Conservation (phyloP, 2,113 vertebrate genomes). For the Parotia lawesii region DNA sequence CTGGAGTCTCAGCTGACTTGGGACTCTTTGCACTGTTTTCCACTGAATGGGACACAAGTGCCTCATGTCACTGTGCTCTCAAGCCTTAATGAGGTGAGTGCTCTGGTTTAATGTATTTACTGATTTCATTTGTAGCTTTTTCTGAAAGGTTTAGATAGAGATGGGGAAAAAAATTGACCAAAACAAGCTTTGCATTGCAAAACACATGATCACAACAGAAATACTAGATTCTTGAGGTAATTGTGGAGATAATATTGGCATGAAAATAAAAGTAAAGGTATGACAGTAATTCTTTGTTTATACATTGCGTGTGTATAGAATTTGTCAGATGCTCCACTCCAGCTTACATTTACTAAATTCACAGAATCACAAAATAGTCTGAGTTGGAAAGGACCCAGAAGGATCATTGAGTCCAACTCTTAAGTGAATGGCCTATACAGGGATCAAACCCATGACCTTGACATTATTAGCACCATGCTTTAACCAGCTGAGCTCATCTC, state of each 20-base stretch:
- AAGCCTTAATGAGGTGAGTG: neutral
- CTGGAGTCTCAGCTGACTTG: neutral
- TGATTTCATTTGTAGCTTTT: neutral
- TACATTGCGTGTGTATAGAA: neutral
- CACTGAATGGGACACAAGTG: neutral
- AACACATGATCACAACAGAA: neutral
- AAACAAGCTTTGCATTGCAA: neutral
- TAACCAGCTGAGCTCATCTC: neutral
- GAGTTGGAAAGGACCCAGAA: neutral
- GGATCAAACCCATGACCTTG: neutral
- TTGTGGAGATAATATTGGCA: neutral
- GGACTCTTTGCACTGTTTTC: neutral
- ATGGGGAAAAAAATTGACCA: neutral
- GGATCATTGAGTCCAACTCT: neutral
- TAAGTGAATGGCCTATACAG: neutral
- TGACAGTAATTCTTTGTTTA: neutral
- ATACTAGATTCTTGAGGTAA: neutral
- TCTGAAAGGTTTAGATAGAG: conserved; percentile 8
- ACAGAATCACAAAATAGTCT: neutral
- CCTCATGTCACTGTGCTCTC: neutral
- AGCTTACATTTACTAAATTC: neutral
- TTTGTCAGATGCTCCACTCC: neutral
- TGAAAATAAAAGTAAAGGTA: neutral
- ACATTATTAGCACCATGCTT: neutral
- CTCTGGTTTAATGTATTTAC: neutral